Base-by-base conservation (phyloP, 1,140 invertebrate genomes). In the Bombus polaris region DNA sequence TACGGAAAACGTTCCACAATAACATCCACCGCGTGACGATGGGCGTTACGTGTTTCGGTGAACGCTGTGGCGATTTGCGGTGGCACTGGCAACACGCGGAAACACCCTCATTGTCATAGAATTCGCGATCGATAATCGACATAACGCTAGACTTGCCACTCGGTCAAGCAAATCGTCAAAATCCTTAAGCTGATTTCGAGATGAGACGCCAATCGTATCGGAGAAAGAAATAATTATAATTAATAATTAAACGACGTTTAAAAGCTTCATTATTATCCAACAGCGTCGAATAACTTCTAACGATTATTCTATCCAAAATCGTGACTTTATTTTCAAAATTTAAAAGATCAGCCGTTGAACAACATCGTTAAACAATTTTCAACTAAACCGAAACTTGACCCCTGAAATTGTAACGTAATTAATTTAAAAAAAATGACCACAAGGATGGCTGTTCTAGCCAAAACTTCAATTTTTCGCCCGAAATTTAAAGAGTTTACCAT, bases 71-170 rank as follows among this genome's bases (percentile, higher is more conserved):
- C 47, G 47, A 66, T 76, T 83, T 83, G 81, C 57, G 81, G 73
- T 39, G 62, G 44, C 5, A 15, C 57, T 77, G n/a, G 9, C 59
- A 28, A 28, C 73, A 39, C 81, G 62, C 22, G 18, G 35, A 66
- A 76, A 83, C 42, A 59, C 66, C 65, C 35, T 53, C 74, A 84
- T 79, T 84, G 82, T 79, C 32, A 53, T 10, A 42, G 66, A 71
- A 79, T 59, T 42, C n/a, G 18, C 71, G 66, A 79, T 78, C 82
- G 76, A 84, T 84, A 84, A 84, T 84, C 76, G 66, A 71, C 75
- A 66, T 79, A 79, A 84, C 44, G 81, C 59, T 12, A 62, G 25
- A 37, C 72, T 76, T 35, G 72, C 35, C 22, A 44, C 13, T 32
- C 72, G 68, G 39, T n/a, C 73, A 28, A 53, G 42, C 42, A 74